phyloP scores from a whole-genome alignment of 1,140 invertebrate genomes.

The Drosophila sulfurigaster region DNA sequence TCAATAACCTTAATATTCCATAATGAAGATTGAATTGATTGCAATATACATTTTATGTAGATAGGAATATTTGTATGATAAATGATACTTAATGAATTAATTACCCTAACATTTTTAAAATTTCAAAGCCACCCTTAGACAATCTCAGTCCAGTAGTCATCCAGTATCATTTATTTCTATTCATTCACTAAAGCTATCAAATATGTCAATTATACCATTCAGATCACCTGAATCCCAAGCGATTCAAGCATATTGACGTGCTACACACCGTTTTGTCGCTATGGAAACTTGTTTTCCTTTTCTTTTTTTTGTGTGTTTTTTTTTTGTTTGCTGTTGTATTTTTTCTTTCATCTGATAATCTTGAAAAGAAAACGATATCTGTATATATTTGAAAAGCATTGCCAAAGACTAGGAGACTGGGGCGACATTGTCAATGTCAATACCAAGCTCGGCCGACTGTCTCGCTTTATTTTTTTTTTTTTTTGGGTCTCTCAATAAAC shows the following conservation, averaged over 20 bases:
- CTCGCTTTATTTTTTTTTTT: conserved; percentile 20
- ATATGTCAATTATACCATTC: conserved; percentile 3
- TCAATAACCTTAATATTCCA: too few relatives aligned
- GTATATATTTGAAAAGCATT: not conserved
- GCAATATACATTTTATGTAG: too few relatives aligned
- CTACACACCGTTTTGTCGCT: not conserved
- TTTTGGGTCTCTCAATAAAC: conserved; percentile 1
- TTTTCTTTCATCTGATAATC: not conserved
- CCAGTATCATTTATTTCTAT: not conserved
- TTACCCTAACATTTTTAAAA: too few relatives aligned
- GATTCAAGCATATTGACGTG: not conserved
- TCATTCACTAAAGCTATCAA: not conserved
- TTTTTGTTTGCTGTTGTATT: not conserved
- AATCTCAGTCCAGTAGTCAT: too few relatives aligned
- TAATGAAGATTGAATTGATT: too few relatives aligned
- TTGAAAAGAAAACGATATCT: conserved; percentile 2
- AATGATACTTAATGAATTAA: too few relatives aligned
- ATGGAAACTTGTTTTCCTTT: conserved; percentile 8
- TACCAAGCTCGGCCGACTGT: conserved; percentile 57
- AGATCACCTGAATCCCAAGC: conserved; percentile 6
- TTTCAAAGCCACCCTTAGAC: too few relatives aligned
- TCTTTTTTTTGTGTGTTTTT: not conserved
- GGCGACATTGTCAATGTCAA: conserved; percentile 79
- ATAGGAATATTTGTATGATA: too few relatives aligned
- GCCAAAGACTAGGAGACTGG: conserved; percentile 8